phyloP scores from a whole-genome alignment of 2,797 vertebrate genomes.

The Chelidonichthys spinosus region DNA sequence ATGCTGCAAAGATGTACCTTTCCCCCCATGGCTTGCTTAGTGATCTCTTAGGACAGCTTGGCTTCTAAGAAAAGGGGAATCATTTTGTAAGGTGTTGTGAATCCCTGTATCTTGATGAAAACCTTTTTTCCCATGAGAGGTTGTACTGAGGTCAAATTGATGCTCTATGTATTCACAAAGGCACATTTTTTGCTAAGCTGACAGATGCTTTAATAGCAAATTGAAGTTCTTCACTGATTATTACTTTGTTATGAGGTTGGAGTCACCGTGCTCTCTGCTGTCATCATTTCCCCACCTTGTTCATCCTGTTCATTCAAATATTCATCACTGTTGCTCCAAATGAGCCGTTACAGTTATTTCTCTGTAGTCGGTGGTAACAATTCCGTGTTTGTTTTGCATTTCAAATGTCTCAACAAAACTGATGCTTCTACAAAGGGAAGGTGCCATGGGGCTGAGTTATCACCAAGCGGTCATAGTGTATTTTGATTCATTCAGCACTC shows the following conservation, averaged over 20 bases:
- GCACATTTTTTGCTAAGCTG: constrained; percentile 15
- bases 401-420: constrained; percentile 18
- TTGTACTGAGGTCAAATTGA: constrained; percentile 12
- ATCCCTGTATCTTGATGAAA: not conserved
- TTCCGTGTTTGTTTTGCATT: constrained; percentile 20
- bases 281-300: constrained; percentile 1
- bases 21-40: constrained; percentile 5
- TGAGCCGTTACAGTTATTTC: constrained; percentile 15
- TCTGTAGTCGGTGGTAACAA: constrained; percentile 15
- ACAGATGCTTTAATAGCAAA: constrained; percentile 19
- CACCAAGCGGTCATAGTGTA: not conserved
- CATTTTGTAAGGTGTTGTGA: constrained; percentile 8
- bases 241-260: constrained; percentile 20
- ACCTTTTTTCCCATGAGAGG: not conserved
- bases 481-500: constrained; percentile 40
- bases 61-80: constrained; percentile 10
- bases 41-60: constrained; percentile 14
- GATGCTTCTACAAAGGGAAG: constrained; percentile 8
- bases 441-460: not conserved
- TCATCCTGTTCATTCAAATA: constrained; percentile 23
- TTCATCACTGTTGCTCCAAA: constrained; percentile 27
- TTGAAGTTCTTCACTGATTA: constrained; percentile 2
- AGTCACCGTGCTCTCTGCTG: not conserved
- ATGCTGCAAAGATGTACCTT: not conserved
- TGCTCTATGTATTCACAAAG: constrained; percentile 15